Evolutionary conservation across 2,797 vertebrate species (phyloP), one percentile per base, ranked within the genome.

Genomic region (Phalanger gymnotis): DNA sequence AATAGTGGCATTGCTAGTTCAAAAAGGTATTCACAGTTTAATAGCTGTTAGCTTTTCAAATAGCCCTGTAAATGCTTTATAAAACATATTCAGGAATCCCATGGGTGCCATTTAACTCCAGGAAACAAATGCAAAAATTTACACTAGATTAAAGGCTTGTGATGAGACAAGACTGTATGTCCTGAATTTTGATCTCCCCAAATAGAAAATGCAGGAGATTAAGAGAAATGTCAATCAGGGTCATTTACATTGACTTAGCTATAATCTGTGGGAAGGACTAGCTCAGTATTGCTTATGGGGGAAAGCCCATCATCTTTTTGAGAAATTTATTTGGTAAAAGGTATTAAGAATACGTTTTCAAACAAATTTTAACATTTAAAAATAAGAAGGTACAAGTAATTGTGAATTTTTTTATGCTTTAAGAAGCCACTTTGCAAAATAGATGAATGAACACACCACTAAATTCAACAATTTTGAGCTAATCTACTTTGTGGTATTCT

Each of bases 171-270:
- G 53, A 34, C 93, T 53, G 66, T 66, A 96, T 96, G 93, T 94
- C 96, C 94, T 92, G 93, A 89, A 92, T 96, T 93, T 95, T 51
- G 95, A 95, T 94, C 81, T 96, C 94, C 53, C 55, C 51, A 95
- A 92, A 95, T 34, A 3, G 73, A 92, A 91, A 92, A 95, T 73
- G 31, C 4, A 95, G n/a, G 94, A 3, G 10, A 87, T 87, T 40
- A 96, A 14, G 89, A 94, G 92, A 58, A 95, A 73, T 91, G 91
- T 14, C 61, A 90, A 53, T 7, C 0, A 1, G 0, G 94, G 57
- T 52, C 34, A 12, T 0, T 0, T 1, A 9, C 54, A 40, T 0
- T 0, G 0, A 31, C 30, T 96, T 94, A 93, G 58, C 92, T 56
- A 93, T 53, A 81, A 2, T 54, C 14, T 1, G 2, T 91, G 81